Conservation (phyloP, 2,113 vertebrate species). For the Alaudala cheleensis region DNA sequence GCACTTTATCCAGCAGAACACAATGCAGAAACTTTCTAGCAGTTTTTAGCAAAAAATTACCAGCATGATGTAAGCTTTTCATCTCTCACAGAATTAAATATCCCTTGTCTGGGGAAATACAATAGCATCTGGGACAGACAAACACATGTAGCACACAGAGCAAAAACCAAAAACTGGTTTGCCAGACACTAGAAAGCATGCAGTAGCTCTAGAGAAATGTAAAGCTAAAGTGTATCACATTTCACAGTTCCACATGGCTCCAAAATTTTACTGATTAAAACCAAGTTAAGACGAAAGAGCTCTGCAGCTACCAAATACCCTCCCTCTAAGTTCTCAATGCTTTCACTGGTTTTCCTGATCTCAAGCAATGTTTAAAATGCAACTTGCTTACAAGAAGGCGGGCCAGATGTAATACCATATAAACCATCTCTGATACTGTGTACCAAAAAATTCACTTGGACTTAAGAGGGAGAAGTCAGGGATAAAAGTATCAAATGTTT, state of each 20-base stretch:
- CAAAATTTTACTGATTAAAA: neutral
- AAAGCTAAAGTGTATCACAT: neutral
- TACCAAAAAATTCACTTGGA: neutral
- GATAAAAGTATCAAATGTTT: neutral
- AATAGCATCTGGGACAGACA: neutral
- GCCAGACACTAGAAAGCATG: neutral
- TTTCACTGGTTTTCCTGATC: neutral
- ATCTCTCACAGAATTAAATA: neutral
- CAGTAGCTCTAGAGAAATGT: neutral
- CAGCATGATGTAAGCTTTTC: rapidly evolving
- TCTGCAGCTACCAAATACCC: neutral
- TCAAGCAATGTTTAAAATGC: neutral
- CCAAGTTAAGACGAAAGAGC: neutral
- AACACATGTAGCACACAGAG: neutral
- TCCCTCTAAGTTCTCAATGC: neutral
- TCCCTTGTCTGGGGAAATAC: rapidly evolving
- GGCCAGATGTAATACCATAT: rapidly evolving
- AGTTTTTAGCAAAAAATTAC: neutral
- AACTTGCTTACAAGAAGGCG: neutral
- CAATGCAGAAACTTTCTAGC: neutral
- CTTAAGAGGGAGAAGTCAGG: neutral
- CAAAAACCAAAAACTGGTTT: neutral
- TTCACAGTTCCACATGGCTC: neutral
- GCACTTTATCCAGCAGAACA: neutral
- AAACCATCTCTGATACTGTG: neutral